Evolutionary conservation across 1,140 invertebrate species (phyloP), one percentile per base, ranked within the genome.

Genomic region (Saccostrea glomerata): DNA sequence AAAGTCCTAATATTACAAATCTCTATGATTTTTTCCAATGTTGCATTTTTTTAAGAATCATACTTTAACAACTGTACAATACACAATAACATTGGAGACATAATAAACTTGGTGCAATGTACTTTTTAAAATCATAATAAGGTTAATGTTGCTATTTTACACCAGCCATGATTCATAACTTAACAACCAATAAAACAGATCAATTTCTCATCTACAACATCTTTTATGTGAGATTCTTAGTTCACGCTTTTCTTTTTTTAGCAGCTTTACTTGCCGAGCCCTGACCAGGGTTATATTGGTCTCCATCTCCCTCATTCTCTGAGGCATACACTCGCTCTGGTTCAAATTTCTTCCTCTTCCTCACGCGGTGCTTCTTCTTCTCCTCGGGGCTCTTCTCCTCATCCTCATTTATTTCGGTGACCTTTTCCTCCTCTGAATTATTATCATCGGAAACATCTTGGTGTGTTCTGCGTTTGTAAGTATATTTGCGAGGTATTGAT

Each of bases 401-500:
- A 25, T 73, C 70, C 70, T 77, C 70, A n/a, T 20, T 6, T 25
- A 25, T 36, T 77, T 77, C 70, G 0, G 23, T 15, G 23, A 15
- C 70, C 13, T 77, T 70, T 12, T 82, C 86, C 47, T 82, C 63
- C 12, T 87, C 86, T 56, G 86, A 77, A 56, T 87, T 17, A 56
- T 82, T 77, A 30, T 17, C 77, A 13, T 87, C 25, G 3, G 66
- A 55, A 7, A 15, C 17, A 56, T 82, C 77, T 25, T 70, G 36
- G 12, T 56, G 56, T 47, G 86, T 56, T 56, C 66, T 87, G 15
- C 70, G 86, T 55, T 77, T 73, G 54, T 77, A 84, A 7, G 86
- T 82, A 47, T 87, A 88, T 82, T 91, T 91, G 17, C 90, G 89
- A 20, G 90, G 91, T 0, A 89, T 89, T 17, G 91, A 92, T 84